Evolutionary conservation across 2,797 vertebrate species (phyloP).

Genomic region (Chanos chanos): DNA sequence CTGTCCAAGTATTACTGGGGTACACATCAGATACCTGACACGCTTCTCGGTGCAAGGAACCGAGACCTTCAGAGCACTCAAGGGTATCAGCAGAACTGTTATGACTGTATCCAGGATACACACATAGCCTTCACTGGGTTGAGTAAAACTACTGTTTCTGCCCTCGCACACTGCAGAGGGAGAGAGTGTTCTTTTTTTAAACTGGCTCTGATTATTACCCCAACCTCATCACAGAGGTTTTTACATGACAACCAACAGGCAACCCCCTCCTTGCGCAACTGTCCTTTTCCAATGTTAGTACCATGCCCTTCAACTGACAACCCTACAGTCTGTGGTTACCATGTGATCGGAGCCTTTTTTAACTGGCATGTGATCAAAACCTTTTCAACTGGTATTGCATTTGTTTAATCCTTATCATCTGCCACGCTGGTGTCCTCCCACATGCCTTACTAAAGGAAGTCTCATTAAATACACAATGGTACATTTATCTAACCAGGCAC

Average conservation of each 20-base stretch:
- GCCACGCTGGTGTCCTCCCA: too few relatives aligned
- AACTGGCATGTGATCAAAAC: slow-evolving; percentile 51
- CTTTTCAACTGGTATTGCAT: slow-evolving; percentile 37
- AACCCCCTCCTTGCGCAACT: slow-evolving; percentile 4
- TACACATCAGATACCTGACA: slow-evolving; percentile 29
- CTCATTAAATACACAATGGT: too few relatives aligned
- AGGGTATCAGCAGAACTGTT: slow-evolving; percentile 49
- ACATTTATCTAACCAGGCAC: too few relatives aligned
- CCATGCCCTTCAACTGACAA: not conserved
- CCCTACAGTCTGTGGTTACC: slow-evolving; percentile 42
- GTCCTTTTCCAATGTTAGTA: not conserved
- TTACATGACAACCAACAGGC: not conserved
- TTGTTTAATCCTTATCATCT: slow-evolving; percentile 21
- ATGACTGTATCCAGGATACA: slow-evolving; percentile 66
- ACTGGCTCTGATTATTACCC: slow-evolving; percentile 40
- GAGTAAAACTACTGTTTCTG: slow-evolving; percentile 44
- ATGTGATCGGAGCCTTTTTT: slow-evolving; percentile 13
- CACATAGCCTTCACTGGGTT: slow-evolving; percentile 32
- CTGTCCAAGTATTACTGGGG: slow-evolving; percentile 19
- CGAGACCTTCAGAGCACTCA: slow-evolving; percentile 28
- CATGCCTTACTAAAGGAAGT: too few relatives aligned
- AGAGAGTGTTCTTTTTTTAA: slow-evolving; percentile 58
- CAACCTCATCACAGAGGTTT: slow-evolving; percentile 43
- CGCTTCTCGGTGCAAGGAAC: slow-evolving; percentile 25
- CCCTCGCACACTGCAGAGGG: slow-evolving; percentile 16